A percentile compares a stretch with the other conserved stretches of the same genome.
These are phyloP conservation scores for Intellagama lesueurii DNA, from an alignment of 2,797 vertebrate genomes.

Conservation along the genomic window DNA sequence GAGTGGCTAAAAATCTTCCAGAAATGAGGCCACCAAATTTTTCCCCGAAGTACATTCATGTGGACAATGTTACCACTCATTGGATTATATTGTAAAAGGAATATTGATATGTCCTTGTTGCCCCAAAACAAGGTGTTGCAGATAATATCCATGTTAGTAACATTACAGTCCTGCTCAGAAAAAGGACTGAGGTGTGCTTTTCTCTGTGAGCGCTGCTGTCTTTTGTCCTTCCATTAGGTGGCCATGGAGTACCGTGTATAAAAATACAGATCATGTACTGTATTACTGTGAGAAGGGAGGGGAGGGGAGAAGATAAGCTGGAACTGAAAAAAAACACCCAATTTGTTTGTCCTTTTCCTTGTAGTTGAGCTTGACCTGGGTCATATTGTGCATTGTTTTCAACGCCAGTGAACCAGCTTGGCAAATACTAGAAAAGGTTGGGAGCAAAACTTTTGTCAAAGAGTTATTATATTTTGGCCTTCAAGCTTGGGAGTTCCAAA, in stretches of 20 bases:
- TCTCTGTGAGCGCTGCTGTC: background rate
- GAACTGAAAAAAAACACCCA: background rate
- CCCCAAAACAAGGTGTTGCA: background rate
- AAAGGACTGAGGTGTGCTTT: too few relatives aligned
- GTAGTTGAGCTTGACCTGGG: background rate
- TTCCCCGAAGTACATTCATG: background rate
- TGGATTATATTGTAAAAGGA: background rate
- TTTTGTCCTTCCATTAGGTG: constrained; percentile 8
- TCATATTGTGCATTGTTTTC: background rate
- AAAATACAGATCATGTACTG: background rate
- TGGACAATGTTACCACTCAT: background rate
- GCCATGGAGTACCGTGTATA: background rate
- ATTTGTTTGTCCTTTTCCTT: background rate
- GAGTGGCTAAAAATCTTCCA: background rate
- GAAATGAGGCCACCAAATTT: too few relatives aligned
- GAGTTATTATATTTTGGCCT: background rate
- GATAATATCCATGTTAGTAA: background rate
- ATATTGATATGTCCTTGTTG: background rate
- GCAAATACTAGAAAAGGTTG: background rate
- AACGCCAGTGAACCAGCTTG: background rate
- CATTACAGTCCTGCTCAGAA: background rate
- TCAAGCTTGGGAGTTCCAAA: too few relatives aligned
- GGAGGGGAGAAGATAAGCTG: background rate
- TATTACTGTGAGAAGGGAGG: background rate
- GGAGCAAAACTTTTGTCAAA: background rate